phyloP scores from a whole-genome alignment of 2,797 vertebrate genomes.

The Xenentodon cancila region DNA sequence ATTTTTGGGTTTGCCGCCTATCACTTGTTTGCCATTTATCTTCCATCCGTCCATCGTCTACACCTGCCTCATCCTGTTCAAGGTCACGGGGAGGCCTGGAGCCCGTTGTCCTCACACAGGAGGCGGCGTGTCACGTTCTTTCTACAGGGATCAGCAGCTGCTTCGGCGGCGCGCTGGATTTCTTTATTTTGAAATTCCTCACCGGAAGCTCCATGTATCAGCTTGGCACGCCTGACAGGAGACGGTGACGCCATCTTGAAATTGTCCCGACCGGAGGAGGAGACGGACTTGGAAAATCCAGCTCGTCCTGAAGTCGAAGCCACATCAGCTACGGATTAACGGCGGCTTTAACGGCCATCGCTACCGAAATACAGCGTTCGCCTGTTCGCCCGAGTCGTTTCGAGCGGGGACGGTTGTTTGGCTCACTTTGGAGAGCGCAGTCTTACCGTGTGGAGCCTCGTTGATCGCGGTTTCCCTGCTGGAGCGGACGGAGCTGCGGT shows the following conservation, averaged over 20 bases:
- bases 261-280: conserved; percentile 72
- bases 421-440: conserved; percentile 38
- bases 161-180: too few species aligned
- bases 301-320: conserved; percentile 55
- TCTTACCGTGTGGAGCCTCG: conserved; percentile 31
- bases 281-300: conserved; percentile 60
- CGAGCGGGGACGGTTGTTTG: conserved; percentile 19
- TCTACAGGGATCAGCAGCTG: too few species aligned
- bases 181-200: conserved; percentile 43
- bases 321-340: conserved; percentile 40
- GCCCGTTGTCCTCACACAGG: too few species aligned
- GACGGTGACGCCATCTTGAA: conserved; percentile 79
- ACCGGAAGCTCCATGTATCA: background rate
- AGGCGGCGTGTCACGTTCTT: too few species aligned
- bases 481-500: conserved; percentile 53
- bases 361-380: conserved; percentile 2
- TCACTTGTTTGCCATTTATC: too few species aligned
- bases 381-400: background rate
- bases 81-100: too few species aligned
- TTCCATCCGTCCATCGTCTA: too few species aligned
- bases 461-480: conserved; percentile 46
- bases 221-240: conserved; percentile 4
- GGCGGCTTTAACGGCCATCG: conserved; percentile 4
- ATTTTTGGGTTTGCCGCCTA: too few species aligned
- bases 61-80: too few species aligned